Percentiles rank a stretch among this genome's conserved stretches.
These are phyloP conservation scores for Gymnothorax javanicus DNA, from an alignment of 2,797 vertebrate species.

Conservation along the genomic window DNA sequence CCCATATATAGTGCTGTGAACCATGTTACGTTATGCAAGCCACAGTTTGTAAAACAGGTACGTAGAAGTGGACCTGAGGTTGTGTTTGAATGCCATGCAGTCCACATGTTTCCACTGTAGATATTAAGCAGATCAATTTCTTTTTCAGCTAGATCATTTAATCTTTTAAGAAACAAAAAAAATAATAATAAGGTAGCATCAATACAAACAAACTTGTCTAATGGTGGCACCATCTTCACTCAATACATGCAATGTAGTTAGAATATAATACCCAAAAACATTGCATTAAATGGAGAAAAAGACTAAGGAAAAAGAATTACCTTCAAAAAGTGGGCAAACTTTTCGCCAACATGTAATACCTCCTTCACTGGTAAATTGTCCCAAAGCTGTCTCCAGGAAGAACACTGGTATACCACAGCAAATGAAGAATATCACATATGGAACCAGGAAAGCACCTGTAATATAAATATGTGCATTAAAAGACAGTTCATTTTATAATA, in stretches of 20 bases:
- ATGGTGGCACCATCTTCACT: background rate
- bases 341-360: slow-evolving; percentile 99
- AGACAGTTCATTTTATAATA: background rate
- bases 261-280: background rate
- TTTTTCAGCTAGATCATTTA: background rate
- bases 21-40: background rate
- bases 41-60: background rate
- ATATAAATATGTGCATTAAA: slow-evolving; percentile 4
- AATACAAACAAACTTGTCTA: background rate
- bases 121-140: background rate
- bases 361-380: slow-evolving; percentile 97
- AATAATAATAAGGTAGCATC: background rate
- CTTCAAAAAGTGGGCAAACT: slow-evolving; percentile 96
- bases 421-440: slow-evolving; percentile 96
- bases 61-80: background rate
- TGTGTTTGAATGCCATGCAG: background rate
- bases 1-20: background rate
- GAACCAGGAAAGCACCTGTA: slow-evolving; percentile 95
- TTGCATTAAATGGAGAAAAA: background rate
- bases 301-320: slow-evolving; percentile 63
- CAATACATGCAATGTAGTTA: background rate
- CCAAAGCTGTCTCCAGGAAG: slow-evolving; percentile 96
- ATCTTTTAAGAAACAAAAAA: background rate
- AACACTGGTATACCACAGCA: slow-evolving; percentile 98
- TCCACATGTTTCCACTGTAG: background rate